A percentile compares a stretch with the other conserved stretches of the same genome.
phyloP scores from a whole-genome alignment of 2,797 vertebrate species.

The Sphenodon punctatus region DNA sequence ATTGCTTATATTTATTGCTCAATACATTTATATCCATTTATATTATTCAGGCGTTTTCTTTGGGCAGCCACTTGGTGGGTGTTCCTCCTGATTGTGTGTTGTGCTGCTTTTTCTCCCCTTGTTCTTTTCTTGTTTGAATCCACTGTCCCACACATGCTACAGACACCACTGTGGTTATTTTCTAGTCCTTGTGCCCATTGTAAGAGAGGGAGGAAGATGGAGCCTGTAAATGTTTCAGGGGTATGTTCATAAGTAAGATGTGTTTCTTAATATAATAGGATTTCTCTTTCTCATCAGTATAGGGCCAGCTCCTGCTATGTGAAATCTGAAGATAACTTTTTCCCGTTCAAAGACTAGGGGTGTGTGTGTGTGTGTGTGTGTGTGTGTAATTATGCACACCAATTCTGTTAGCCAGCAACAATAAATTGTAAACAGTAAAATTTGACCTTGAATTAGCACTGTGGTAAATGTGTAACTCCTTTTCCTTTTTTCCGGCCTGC shows the following conservation, averaged over 20 bases:
- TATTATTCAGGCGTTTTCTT: too few species aligned
- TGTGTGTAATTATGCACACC: not conserved
- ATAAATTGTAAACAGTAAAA: slow-evolving; percentile 10
- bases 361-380: too few species aligned
- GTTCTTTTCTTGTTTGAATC: too few species aligned
- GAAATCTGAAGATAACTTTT: not conserved
- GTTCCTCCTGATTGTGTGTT: too few species aligned
- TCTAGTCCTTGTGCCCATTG: not conserved
- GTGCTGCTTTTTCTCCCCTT: too few species aligned
- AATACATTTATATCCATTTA: too few species aligned
- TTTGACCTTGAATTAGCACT: slow-evolving; percentile 15
- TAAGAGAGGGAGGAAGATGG: not conserved
- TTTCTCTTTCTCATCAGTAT: not conserved
- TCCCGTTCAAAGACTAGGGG: not conserved
- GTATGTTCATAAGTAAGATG: not conserved
- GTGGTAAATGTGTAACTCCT: not conserved
- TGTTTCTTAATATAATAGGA: not conserved
- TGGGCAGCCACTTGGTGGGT: too few species aligned
- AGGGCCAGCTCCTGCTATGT: not conserved
- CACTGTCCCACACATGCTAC: accelerated
- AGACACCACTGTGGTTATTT: not conserved
- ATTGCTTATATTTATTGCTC: too few species aligned
- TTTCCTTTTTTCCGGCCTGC: not conserved
- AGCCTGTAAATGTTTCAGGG: not conserved
- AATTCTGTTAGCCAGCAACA: not conserved